Evolutionary conservation across 2,113 vertebrate species (phyloP), one percentile per base, ranked within the genome.

Genomic region (Tamias sibiricus): DNA sequence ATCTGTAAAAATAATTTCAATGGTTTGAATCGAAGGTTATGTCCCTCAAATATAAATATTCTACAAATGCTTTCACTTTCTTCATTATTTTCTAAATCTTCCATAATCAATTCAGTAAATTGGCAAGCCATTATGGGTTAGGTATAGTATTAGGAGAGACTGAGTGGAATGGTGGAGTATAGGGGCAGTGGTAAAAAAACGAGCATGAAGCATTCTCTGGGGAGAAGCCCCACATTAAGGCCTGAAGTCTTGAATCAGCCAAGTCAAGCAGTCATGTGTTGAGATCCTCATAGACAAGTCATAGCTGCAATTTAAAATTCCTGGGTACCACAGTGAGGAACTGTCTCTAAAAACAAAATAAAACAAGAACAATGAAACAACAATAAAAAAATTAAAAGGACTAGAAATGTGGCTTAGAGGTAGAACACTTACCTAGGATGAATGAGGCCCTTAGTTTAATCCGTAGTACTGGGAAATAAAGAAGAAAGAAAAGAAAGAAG

Each of bases 161-260:
- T 35, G 9, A 30, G 22, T 62, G 2, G 6, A n/a, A 13, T 0
- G 0, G 11, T 17, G 2, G 2, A 1, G 0, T 35, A 52, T 54
- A 47, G 20, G 5, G 17, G 17, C 35, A 44, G 0, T 69, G 11
- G 22, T 30, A 62, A 68, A 19, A 12, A 72, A 4, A 64, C n/a
- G 37, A 88, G 26, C 8, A 12, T 22, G 10, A 2, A 40, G 0
- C 6, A 22, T 4, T 35, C 7, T 24, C 26, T 68, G 62, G 3
- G 3, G 1, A 72, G 35, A 64, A 35, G 8, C 1, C 2, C 13
- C 8, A 59, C 2, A 10, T 22, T 35, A 90, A 59, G 35, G 20
- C 8, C 30, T 28, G 32, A 72, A 52, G 1, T 6, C 0, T 0
- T 77, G 37, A 90, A 17, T 14, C 6, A 32, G 1, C 17, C 87